Conservation (phyloP, 2,888 invertebrate species). For the Malacosoma neustria region DNA sequence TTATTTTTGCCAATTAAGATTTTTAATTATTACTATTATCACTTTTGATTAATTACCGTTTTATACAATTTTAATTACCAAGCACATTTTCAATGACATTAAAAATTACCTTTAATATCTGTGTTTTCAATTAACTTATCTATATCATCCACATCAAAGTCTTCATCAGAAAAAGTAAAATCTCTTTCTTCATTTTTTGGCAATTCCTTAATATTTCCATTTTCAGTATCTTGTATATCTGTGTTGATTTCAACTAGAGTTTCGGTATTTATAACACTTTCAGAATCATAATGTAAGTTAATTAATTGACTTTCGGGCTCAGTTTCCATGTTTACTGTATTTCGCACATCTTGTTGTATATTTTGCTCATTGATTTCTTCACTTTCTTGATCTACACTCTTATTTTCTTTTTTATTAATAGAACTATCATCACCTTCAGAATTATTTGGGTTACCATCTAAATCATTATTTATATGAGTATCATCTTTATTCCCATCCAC, state of each 20-base stretch:
- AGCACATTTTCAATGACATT: too few relatives aligned
- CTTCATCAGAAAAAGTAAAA: conserved; percentile 48
- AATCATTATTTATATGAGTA: not conserved
- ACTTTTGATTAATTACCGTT: too few relatives aligned
- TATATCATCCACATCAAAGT: conserved; percentile 49
- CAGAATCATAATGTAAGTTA: conserved; percentile 32
- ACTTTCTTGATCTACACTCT: not conserved
- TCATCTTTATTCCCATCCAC: conserved; percentile 9
- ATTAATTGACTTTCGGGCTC: conserved; percentile 30
- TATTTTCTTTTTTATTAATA: not conserved
- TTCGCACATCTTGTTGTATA: not conserved
- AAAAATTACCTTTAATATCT: conserved; percentile 39
- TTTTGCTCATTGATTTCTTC: not conserved
- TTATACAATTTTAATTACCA: too few relatives aligned
- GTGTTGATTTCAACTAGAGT: conserved; percentile 3
- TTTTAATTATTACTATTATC: too few relatives aligned
- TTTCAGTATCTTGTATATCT: conserved; percentile 1
- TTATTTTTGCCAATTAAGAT: too few relatives aligned
- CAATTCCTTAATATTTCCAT: conserved; percentile 1
- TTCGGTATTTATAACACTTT: conserved; percentile 15
- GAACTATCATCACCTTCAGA: not conserved
- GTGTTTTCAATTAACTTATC: conserved; percentile 51
- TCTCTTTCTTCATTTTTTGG: conserved; percentile 11
- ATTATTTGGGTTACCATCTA: not conserved
- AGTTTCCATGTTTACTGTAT: conserved; percentile 1